phyloP scores from a whole-genome alignment of 1,140 invertebrate genomes.

The Papilio helenus region DNA sequence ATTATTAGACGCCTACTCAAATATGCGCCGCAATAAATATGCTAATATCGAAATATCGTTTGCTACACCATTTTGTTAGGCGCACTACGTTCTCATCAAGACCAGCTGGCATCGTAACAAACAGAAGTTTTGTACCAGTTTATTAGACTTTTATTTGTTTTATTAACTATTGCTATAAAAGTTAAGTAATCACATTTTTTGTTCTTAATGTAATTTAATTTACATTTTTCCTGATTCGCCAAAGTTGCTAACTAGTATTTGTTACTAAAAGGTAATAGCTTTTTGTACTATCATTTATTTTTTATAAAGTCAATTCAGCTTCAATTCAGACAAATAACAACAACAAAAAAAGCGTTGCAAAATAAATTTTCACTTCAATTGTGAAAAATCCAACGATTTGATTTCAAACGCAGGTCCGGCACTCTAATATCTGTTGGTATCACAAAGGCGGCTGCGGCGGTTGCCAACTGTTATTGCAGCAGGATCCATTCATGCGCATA shows the following conservation, averaged over 20 bases:
- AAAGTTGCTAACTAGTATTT: no score
- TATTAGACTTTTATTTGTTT: not conserved
- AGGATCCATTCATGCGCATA: constrained; percentile 31
- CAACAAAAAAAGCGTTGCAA: not conserved
- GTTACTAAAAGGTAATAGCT: no score
- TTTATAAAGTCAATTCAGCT: no score
- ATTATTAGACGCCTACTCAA: constrained; percentile 1
- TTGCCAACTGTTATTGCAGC: constrained; percentile 36
- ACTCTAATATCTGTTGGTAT: constrained; percentile 33
- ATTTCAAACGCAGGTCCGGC: constrained; percentile 24
- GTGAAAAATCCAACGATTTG: constrained; percentile 15
- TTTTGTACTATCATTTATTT: no score
- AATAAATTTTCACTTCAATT: not conserved
- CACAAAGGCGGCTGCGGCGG: constrained; percentile 13
- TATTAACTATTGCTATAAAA: not conserved
- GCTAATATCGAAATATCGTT: constrained; percentile 4
- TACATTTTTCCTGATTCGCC: no score
- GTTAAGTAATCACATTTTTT: not conserved
- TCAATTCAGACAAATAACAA: not conserved
- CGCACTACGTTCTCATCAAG: not conserved
- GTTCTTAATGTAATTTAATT: no score
- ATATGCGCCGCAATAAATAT: constrained; percentile 9
- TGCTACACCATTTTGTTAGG: constrained; percentile 7
- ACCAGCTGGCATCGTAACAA: constrained; percentile 8
- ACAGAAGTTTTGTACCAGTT: not conserved